Evolutionary conservation across 2,888 invertebrate species (phyloP).

Genomic region (Sipha maydis): DNA sequence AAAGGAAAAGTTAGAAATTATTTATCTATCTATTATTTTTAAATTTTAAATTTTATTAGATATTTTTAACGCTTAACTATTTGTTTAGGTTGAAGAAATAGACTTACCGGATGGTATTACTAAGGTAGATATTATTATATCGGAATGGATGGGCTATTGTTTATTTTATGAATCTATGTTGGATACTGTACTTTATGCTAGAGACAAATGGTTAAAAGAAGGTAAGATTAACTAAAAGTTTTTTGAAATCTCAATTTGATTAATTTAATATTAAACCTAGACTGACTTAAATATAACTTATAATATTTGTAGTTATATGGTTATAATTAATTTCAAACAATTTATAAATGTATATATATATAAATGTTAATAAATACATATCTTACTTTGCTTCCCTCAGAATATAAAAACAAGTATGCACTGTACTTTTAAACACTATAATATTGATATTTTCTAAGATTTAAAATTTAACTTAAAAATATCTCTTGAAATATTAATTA

Average conservation of each 20-base stretch:
- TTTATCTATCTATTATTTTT: too few relatives aligned
- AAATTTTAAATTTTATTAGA: background rate
- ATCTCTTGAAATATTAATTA: too few relatives aligned
- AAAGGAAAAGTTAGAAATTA: conserved; percentile 75
- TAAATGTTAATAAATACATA: too few relatives aligned
- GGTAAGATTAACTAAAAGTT: conserved; percentile 70
- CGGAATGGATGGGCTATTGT: conserved; percentile 86
- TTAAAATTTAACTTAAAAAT: too few relatives aligned
- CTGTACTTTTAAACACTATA: too few relatives aligned
- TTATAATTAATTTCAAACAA: too few relatives aligned
- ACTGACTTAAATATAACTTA: background rate
- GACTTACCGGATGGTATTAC: conserved; percentile 82
- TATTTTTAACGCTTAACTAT: background rate
- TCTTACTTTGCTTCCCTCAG: too few relatives aligned
- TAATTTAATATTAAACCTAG: background rate
- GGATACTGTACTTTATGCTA: conserved; percentile 97
- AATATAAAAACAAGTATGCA: too few relatives aligned
- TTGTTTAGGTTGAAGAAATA: conserved; percentile 82
- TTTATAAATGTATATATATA: too few relatives aligned
- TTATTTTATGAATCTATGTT: conserved; percentile 99
- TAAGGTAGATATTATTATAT: conserved; percentile 91
- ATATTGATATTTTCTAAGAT: too few relatives aligned
- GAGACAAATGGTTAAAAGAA: conserved; percentile 93
- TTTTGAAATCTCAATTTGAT: background rate
- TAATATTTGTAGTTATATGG: background rate